Evolutionary conservation across 2,888 invertebrate genomes (phyloP), one percentile per base, ranked within the genome.

Genomic region (Beris morrisii): DNA sequence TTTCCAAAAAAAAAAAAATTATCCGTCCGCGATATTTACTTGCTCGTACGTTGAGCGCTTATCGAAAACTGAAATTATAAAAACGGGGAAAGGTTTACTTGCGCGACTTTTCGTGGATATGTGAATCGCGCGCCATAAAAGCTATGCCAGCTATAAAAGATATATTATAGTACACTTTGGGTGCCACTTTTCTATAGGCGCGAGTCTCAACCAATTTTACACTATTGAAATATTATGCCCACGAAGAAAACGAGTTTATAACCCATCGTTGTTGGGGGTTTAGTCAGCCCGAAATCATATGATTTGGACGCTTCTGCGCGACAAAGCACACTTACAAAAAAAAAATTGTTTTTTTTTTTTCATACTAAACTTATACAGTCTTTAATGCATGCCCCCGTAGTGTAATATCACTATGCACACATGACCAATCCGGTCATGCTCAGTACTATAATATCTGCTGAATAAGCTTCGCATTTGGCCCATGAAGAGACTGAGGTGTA

Each of bases 221-320:
- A 7, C 9, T 38, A 38, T 38, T 5, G 38, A 38, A 38, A 3
- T 7, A 38, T 38, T 7, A 38, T 5, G 38, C 38, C 38, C 38
- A 3, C 38, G 9, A 38, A 9, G 38, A 38, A 38, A 38, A 38
- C 38, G 38, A 38, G 38, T 38, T 38, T 38, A 38, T 38, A 7
- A 38, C 22, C 22, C 22, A 22, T 7, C 38, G 38, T 7, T 5
- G 38, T 38, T 15, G 52, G 52, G 61, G 52, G 52, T 38, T 61
- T 50, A 52, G 38, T 52, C 46, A 50, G 32, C 52, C 13, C 50
- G 50, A 61, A 61, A 61, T 61, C 61, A 61, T 61, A 61, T 61
- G 61, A 61, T 61, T 61, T 61, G 11, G 50, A 50, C 50, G 61
- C 61, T 61, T 61, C 61, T 61, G 61, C 61, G 61, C 61, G 61